These are phyloP conservation scores for Siderastrea radians DNA, from an alignment of 92 coral and sea anemone genomes.

Conservation along the genomic window DNA sequence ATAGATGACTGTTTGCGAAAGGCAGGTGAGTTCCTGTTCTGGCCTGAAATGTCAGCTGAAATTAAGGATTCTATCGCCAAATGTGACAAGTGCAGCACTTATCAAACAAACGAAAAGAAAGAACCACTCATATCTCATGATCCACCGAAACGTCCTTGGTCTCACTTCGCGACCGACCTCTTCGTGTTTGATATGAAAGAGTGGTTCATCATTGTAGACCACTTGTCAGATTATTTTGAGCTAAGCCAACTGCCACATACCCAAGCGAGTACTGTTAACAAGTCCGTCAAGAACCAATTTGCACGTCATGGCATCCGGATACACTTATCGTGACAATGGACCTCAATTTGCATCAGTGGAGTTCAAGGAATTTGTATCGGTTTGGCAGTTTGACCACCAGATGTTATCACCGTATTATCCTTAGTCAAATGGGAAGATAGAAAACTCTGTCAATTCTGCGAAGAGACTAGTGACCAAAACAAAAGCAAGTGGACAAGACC, in stretches of 20 bases:
- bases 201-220: constrained; percentile 25
- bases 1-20: constrained; percentile 19
- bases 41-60: constrained; percentile 24
- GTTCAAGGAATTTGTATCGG: constrained; percentile 6
- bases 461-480: not conserved
- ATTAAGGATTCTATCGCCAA: not conserved
- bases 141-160: constrained; percentile 20
- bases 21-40: constrained; percentile 11
- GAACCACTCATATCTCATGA: constrained; percentile 17
- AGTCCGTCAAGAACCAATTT: constrained; percentile 32
- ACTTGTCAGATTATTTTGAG: constrained; percentile 37
- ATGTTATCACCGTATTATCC: constrained; percentile 21
- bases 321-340: constrained; percentile 25
- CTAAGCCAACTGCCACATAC: constrained; percentile 14
- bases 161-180: constrained; percentile 6
- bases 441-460: not conserved
- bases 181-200: constrained; percentile 12
- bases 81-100: constrained; percentile 5
- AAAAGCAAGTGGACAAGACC: constrained; percentile 13
- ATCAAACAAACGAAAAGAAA: constrained; percentile 6
- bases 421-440: constrained; percentile 24
- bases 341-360: constrained; percentile 8
- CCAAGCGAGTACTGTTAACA: constrained; percentile 2
- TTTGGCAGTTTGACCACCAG: constrained; percentile 20
- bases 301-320: constrained; percentile 25